Conservation (phyloP, 2,113 vertebrate genomes). For the Athene cunicularia region DNA sequence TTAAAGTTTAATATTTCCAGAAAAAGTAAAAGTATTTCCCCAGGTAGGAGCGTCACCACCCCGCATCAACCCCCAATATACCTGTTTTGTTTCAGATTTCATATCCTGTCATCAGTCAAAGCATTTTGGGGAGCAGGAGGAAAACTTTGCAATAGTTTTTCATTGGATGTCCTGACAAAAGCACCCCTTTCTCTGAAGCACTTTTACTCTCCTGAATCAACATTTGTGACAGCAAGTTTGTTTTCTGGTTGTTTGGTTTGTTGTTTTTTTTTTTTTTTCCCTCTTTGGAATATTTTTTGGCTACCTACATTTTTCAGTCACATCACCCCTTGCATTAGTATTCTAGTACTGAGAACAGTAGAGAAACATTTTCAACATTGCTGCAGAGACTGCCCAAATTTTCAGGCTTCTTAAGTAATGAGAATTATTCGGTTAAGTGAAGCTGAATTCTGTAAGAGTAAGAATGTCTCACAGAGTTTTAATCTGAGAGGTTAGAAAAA, state of each 20-base stretch:
- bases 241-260: background rate
- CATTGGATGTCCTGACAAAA: background rate
- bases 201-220: background rate
- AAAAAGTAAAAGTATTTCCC: background rate
- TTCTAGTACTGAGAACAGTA: background rate
- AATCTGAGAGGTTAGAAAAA: background rate
- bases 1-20: background rate
- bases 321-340: conserved; percentile 17
- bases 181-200: background rate
- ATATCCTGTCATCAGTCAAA: background rate
- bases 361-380: background rate
- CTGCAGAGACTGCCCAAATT: background rate
- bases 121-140: background rate
- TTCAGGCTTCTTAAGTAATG: background rate
- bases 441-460: background rate
- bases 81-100: background rate
- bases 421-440: background rate
- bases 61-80: rapidly evolving
- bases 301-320: background rate
- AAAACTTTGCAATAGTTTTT: background rate
- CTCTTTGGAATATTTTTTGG: background rate
- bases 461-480: background rate
- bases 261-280: background rate
- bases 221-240: background rate
- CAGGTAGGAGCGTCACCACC: background rate